Percentiles rank a stretch among this genome's conserved stretches.
These are phyloP conservation scores for Spodoptera littoralis DNA, from an alignment of 2,888 invertebrate species.

Conservation along the genomic window DNA sequence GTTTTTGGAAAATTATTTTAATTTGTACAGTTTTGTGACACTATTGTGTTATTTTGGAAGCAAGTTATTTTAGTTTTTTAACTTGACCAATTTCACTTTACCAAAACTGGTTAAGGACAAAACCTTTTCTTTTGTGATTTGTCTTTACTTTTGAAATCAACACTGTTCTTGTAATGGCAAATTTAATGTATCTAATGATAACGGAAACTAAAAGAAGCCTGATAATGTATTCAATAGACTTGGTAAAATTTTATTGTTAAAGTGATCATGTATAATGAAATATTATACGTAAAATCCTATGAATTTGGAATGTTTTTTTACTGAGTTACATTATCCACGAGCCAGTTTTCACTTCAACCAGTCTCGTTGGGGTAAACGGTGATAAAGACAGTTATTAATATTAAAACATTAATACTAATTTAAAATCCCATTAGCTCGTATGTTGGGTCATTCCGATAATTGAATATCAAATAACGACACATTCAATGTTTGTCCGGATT, in stretches of 20 bases:
- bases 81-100: too few relatives aligned
- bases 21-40: slow-evolving; percentile 37
- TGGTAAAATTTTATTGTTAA: too few relatives aligned
- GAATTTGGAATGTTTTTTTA: not conserved
- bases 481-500: slow-evolving; percentile 48
- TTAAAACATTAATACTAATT: slow-evolving; percentile 61
- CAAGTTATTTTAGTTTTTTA: too few relatives aligned
- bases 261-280: too few relatives aligned
- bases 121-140: too few relatives aligned
- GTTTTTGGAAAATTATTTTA: slow-evolving; percentile 31
- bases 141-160: too few relatives aligned
- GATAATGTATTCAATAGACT: too few relatives aligned
- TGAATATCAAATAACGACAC: slow-evolving; percentile 60
- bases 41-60: slow-evolving; percentile 9
- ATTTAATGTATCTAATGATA: too few relatives aligned
- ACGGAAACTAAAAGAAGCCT: too few relatives aligned
- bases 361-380: not conserved
- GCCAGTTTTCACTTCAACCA: slow-evolving; percentile 10
- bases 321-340: not conserved
- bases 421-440: slow-evolving; percentile 59
- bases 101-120: too few relatives aligned
- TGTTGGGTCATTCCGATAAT: slow-evolving; percentile 57
- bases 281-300: too few relatives aligned
- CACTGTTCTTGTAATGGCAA: too few relatives aligned
- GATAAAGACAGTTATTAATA: slow-evolving; percentile 39